Evolutionary conservation across 1,140 invertebrate genomes (phyloP).

Genomic region (Camponotus pennsylvanicus): DNA sequence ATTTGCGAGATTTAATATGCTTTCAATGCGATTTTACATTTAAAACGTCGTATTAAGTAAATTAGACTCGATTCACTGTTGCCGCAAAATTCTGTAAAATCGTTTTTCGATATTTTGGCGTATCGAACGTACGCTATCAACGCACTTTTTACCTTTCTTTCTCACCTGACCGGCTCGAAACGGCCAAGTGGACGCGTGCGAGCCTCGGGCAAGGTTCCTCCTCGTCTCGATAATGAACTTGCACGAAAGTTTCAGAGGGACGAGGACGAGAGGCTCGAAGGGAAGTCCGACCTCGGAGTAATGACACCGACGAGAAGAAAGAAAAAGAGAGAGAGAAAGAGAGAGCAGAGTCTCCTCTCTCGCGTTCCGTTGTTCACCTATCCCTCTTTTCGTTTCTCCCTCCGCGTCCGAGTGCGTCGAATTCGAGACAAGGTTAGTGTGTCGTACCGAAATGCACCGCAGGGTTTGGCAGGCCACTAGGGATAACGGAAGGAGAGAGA

Average conservation of each 20-base stretch:
- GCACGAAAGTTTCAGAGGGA: slow-evolving; percentile 60
- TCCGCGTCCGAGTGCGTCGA: slow-evolving; percentile 42
- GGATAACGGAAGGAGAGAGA: slow-evolving; percentile 21
- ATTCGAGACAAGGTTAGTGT: slow-evolving; percentile 79
- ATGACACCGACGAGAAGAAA: slow-evolving; percentile 38
- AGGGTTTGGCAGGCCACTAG: slow-evolving; percentile 57
- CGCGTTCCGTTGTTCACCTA: slow-evolving; percentile 9
- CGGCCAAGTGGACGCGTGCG: not conserved
- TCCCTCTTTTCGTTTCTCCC: not conserved
- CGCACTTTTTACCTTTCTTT: not conserved
- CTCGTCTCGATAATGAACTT: slow-evolving; percentile 66
- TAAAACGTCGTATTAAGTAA: not conserved
- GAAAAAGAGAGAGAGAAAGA: not conserved
- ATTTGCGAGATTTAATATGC: not conserved
- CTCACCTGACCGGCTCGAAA: not conserved
- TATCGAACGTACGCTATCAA: not conserved
- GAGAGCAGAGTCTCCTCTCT: not conserved
- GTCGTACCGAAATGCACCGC: slow-evolving; percentile 65
- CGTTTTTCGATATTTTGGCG: slow-evolving; percentile 18
- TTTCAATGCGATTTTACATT: not conserved
- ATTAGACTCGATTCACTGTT: not conserved
- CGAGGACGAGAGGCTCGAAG: slow-evolving; percentile 16
- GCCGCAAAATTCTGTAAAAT: slow-evolving; percentile 27
- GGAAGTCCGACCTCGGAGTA: slow-evolving; percentile 27
- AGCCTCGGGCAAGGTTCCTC: slow-evolving; percentile 60